phyloP scores from a whole-genome alignment of 2,888 invertebrate species.

The Pegoplata infirma region DNA sequence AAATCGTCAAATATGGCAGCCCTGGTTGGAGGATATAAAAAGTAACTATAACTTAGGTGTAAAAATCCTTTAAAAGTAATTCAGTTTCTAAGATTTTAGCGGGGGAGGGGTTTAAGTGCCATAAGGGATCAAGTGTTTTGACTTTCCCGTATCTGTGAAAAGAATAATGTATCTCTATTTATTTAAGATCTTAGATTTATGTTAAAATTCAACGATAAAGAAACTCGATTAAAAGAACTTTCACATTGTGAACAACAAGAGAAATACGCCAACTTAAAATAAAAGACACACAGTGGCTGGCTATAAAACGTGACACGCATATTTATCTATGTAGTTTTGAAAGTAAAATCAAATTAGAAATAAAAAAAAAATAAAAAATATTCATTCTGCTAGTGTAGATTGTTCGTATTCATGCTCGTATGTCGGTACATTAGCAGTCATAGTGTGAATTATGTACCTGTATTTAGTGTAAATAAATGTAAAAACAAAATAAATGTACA shows the following conservation, averaged over 20 bases:
- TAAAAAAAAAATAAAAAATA: slow-evolving; percentile 1
- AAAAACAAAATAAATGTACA: background rate
- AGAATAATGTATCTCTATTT: slow-evolving; percentile 23
- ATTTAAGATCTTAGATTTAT: slow-evolving; percentile 22
- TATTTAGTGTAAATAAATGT: background rate
- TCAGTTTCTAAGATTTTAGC: too few relatives aligned
- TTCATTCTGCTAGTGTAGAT: background rate
- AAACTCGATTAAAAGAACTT: slow-evolving; percentile 51
- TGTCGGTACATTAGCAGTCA: slow-evolving; percentile 22
- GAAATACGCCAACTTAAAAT: slow-evolving; percentile 43
- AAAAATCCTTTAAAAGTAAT: too few relatives aligned
- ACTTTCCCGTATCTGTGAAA: slow-evolving; percentile 1
- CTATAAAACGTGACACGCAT: slow-evolving; percentile 55
- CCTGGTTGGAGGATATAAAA: too few relatives aligned
- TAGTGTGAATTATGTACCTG: slow-evolving; percentile 14
- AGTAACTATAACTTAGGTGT: too few relatives aligned
- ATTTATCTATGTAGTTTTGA: slow-evolving; percentile 42
- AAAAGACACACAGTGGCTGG: slow-evolving; percentile 26
- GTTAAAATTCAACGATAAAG: slow-evolving; percentile 11
- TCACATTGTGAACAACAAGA: slow-evolving; percentile 40
- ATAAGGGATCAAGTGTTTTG: too few relatives aligned
- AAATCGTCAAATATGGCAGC: too few relatives aligned
- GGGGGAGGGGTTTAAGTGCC: too few relatives aligned
- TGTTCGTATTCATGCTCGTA: too few relatives aligned
- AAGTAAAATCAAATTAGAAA: slow-evolving; percentile 52